These are phyloP conservation scores for Vesta saturnalis DNA, from an alignment of 2,888 invertebrate species.

Conservation along the genomic window DNA sequence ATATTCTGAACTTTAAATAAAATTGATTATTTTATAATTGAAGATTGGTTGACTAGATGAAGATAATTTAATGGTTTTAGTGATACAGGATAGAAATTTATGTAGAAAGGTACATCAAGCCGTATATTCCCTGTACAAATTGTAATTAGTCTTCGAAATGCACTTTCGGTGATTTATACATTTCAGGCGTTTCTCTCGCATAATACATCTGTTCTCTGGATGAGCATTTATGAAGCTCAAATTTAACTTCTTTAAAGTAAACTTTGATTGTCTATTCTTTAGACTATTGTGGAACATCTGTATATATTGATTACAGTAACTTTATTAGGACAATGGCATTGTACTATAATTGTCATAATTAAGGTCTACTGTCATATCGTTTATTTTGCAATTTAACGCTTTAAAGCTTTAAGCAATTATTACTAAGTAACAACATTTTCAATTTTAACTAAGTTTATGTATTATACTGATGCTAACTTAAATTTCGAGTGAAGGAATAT, in stretches of 20 bases:
- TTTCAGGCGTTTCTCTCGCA: conserved; percentile 13
- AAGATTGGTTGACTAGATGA: background rate
- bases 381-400: no score
- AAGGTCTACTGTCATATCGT: background rate
- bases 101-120: conserved; percentile 17
- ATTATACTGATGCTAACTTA: no score
- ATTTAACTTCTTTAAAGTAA: background rate
- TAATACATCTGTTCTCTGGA: background rate
- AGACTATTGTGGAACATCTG: background rate
- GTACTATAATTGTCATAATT: background rate
- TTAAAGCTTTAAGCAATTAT: no score
- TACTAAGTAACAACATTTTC: no score
- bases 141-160: conserved; percentile 24
- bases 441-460: no score
- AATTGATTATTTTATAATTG: no score
- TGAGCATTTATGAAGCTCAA: background rate
- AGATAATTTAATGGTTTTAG: background rate
- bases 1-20: background rate
- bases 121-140: conserved; percentile 11
- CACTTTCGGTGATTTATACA: conserved; percentile 25
- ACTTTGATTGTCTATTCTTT: background rate
- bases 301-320: background rate
- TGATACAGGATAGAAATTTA: conserved; percentile 8
- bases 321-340: background rate
- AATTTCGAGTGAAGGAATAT: no score